Evolutionary conservation across 1,140 invertebrate genomes (phyloP).

Genomic region (Caenorhabditis latens): DNA sequence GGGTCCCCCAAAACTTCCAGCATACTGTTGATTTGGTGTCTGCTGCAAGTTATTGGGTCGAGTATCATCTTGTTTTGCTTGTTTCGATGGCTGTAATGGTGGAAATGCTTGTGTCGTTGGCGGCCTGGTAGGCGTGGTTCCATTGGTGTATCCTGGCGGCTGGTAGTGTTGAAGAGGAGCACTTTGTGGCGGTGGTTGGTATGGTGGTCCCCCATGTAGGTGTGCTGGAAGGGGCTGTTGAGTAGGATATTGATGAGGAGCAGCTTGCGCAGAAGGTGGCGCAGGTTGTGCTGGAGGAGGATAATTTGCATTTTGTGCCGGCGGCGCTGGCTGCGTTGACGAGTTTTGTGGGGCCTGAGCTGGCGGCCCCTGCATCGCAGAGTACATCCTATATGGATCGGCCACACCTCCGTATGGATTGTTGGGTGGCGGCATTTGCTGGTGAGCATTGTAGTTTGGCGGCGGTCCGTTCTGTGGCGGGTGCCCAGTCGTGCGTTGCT

Average conservation of each 20-base stretch:
- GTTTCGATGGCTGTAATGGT: constrained; percentile 11
- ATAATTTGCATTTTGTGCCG: neutral
- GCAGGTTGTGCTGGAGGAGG: neutral
- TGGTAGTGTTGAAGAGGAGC: constrained; percentile 26
- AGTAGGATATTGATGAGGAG: neutral
- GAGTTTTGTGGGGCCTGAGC: neutral
- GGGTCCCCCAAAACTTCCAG: neutral
- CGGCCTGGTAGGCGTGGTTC: neutral
- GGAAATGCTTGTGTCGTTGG: neutral
- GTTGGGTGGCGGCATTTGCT: constrained; percentile 3
- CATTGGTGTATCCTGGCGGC: neutral
- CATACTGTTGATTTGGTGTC: neutral
- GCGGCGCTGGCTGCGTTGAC: neutral
- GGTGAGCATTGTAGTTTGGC: constrained; percentile 14
- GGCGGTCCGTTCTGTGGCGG: neutral
- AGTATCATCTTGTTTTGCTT: neutral
- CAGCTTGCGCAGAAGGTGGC: neutral
- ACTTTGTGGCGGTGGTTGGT: neutral
- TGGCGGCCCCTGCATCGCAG: neutral
- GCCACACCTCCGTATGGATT: neutral
- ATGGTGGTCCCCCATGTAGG: neutral
- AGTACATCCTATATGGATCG: constrained; percentile 28
- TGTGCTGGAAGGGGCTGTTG: constrained; percentile 20
- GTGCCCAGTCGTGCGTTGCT: neutral
- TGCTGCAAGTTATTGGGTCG: neutral